phyloP scores from a whole-genome alignment of 2,888 invertebrate genomes.

The Frankliniella fusca region DNA sequence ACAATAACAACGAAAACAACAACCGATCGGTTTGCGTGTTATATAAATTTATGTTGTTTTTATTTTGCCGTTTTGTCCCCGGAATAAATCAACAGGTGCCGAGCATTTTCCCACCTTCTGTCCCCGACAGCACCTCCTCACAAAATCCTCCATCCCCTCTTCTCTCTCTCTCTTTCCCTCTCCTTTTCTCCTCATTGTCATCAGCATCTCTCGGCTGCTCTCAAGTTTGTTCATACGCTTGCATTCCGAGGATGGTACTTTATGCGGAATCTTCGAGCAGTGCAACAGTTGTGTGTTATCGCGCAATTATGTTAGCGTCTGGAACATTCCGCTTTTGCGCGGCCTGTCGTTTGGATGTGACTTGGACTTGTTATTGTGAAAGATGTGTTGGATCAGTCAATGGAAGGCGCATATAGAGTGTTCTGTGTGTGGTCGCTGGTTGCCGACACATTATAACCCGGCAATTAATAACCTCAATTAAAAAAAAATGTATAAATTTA shows the following conservation, averaged over 20 bases:
- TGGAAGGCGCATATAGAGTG: too few species aligned
- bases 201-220: neutral
- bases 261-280: neutral
- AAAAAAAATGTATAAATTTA: too few species aligned
- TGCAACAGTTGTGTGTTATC: neutral
- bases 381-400: too few species aligned
- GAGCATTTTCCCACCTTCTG: conserved; percentile 21
- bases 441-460: too few species aligned
- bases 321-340: too few species aligned
- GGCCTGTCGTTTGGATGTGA: too few species aligned
- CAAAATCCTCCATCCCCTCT: too few species aligned
- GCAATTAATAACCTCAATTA: too few species aligned
- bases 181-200: neutral
- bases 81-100: conserved; percentile 21
- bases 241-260: conserved; percentile 4
- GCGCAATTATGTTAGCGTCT: too few species aligned
- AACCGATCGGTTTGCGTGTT: conserved; percentile 22
- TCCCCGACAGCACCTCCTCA: neutral
- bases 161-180: neutral
- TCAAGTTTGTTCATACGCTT: neutral
- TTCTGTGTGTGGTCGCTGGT: too few species aligned
- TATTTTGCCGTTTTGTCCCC: neutral
- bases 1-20: conserved; percentile 9
- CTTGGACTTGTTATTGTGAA: too few species aligned
- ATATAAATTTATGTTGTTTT: conserved; percentile 13